Evolutionary conservation across 2,113 vertebrate species (phyloP), one percentile per base, ranked within the genome.

Genomic region (Prionailurus bengalensis): DNA sequence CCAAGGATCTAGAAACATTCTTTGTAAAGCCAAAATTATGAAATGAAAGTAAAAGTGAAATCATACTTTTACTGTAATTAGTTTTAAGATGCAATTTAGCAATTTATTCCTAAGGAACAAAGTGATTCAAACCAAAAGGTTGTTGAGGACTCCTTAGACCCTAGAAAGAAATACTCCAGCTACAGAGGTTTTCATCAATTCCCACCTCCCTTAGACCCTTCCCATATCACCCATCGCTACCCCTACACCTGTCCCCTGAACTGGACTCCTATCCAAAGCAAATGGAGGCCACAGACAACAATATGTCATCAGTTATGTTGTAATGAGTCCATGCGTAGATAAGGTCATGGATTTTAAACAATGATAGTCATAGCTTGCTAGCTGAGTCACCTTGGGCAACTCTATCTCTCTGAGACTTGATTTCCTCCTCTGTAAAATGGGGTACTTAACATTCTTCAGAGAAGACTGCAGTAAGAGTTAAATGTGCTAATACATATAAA

Each of bases 21-120:
- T 89, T 94, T 84, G 3, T 36, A 91, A 97, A 61, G 25, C 4
- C 33, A 21, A 86, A 73, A 68, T 84, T 94, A 39, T 84, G 0
- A 82, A 89, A 94, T 86, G 55, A 80, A 58, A 27, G 88, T n/a
- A 80, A 89, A 61, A 87, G 81, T 76, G 51, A 97, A 97, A 94
- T 29, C 4, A 74, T 25, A 48, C 1, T 61, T 90, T 58, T n/a
- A 42, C 15, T 90, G 36, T 81, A 3, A 92, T 94, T 98, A 96
- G 55, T 95, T 95, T 36, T 45, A 90, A 97, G 92, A 36, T 17
- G 92, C 4, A 93, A 31, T 94, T 95, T 94, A n/a, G 92, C 11
- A 92, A 88, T 65, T 73, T 90, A 82, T 85, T 95, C 17, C 39
- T 33, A 3, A 29, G 2, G 45, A 87, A 68, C 19, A 63, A 76